phyloP scores from a whole-genome alignment of 2,888 invertebrate genomes.

The Bellardia bayeri region DNA sequence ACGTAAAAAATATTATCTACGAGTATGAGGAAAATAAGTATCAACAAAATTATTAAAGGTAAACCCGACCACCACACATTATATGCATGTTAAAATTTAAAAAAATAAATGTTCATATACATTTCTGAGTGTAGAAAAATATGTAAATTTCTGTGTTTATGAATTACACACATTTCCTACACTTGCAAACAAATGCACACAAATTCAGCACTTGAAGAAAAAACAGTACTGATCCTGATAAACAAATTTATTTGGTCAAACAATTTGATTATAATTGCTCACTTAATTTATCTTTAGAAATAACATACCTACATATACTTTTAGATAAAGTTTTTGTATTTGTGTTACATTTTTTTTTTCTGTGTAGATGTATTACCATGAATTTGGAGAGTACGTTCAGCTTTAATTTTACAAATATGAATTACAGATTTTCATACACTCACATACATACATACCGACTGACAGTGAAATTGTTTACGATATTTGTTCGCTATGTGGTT shows the following conservation, averaged over 20 bases:
- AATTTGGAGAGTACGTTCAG: slow-evolving; percentile 16
- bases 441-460: slow-evolving; percentile 41
- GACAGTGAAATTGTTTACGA: slow-evolving; percentile 67
- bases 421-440: slow-evolving; percentile 62
- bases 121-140: slow-evolving; percentile 36
- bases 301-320: background rate
- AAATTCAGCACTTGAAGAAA: slow-evolving; percentile 6
- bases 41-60: slow-evolving; percentile 48
- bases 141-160: slow-evolving; percentile 51
- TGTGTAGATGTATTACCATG: slow-evolving; percentile 24
- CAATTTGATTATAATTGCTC: too few species aligned
- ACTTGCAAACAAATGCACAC: slow-evolving; percentile 12
- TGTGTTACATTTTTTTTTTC: background rate
- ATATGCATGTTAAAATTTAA: slow-evolving; percentile 15
- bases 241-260: too few species aligned
- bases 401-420: slow-evolving; percentile 70
- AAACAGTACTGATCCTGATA: too few species aligned
- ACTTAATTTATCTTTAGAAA: too few species aligned
- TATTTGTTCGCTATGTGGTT: slow-evolving; percentile 37
- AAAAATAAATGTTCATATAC: slow-evolving; percentile 18
- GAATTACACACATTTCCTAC: slow-evolving; percentile 38
- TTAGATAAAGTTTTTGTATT: background rate
- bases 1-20: background rate
- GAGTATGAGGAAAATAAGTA: slow-evolving; percentile 12
- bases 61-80: slow-evolving; percentile 42